Evolutionary conservation across 2,888 invertebrate species (phyloP), one percentile per base, ranked within the genome.

Genomic region (Ptilodon capucinus): DNA sequence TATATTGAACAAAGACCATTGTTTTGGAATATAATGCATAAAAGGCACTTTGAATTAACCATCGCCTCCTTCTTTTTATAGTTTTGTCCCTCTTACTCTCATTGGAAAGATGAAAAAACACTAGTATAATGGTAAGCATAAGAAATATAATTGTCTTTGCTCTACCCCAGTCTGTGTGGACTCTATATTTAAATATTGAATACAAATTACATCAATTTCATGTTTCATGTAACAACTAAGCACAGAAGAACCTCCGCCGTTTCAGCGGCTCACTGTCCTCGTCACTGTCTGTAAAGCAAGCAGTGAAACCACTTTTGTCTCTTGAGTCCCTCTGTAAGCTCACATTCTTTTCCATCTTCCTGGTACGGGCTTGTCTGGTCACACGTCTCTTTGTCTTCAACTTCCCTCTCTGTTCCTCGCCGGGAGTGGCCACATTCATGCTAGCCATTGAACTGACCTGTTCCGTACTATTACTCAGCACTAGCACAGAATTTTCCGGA

Each of bases 211-310:
- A 40, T 25, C 40, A 23, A 40, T 40, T 40, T 25, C 14, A 16
- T 25, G 13, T 3, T 16, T 16, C 11, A 9, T n/a, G 40, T 11
- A 16, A 40, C 11, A 16, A 0, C 54, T 51, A 71, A 46, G 73
- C 77, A 74, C 82, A 81, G 66, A 88, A 87, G 54, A 79, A 88
- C 60, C 84, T 87, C 39, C 76, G 70, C 43, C 79, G 79, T 48
- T 81, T 77, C 18, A 82, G 62, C 8, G 81, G 84, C 64, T 81
- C 80, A 79, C 76, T 78, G 44, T 88, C 88, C 54, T 85, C 81
- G 34, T 87, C 90, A 79, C 87, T 89, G 53, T 90, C 90, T 0
- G 90, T 85, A 58, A 91, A 90, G 59, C 90, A 90, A 5, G 81
- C 83, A 0, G 84, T 66, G 56, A 85, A 89, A 28, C 88, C 90